These are phyloP conservation scores for Lithophane ornitopus DNA, from an alignment of 2,888 invertebrate species.

Conservation along the genomic window DNA sequence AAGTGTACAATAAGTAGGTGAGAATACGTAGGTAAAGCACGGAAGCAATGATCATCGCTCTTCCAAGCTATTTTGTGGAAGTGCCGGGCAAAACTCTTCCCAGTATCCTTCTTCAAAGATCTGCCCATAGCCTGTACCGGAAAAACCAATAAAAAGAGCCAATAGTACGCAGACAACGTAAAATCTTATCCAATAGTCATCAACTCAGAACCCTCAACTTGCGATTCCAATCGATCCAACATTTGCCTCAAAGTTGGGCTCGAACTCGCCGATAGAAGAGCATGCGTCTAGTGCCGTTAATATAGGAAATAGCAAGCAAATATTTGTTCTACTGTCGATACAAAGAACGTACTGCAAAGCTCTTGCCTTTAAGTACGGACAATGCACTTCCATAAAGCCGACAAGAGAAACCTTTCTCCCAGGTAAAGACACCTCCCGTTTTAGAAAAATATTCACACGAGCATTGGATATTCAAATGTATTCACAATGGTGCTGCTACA, in stretches of 20 bases:
- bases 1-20: neutral
- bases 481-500: conserved; percentile 44
- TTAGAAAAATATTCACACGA: conserved; percentile 48
- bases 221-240: conserved; percentile 30
- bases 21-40: no score
- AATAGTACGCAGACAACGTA: neutral
- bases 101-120: neutral
- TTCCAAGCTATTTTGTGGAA: neutral
- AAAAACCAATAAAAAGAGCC: neutral
- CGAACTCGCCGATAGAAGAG: neutral
- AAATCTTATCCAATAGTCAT: neutral
- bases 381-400: conserved; percentile 49
- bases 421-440: conserved; percentile 24
- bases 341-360: conserved; percentile 31
- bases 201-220: conserved; percentile 2
- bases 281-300: conserved; percentile 20
- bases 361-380: conserved; percentile 17
- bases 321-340: conserved; percentile 27
- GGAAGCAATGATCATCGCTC: neutral
- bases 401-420: conserved; percentile 49
- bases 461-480: conserved; percentile 54
- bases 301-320: conserved; percentile 27
- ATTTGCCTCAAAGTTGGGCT: conserved; percentile 22
- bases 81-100: neutral
- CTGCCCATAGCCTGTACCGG: neutral